Conservation (phyloP, 92 coral and sea anemone genomes). For the Actinernus sp. region DNA sequence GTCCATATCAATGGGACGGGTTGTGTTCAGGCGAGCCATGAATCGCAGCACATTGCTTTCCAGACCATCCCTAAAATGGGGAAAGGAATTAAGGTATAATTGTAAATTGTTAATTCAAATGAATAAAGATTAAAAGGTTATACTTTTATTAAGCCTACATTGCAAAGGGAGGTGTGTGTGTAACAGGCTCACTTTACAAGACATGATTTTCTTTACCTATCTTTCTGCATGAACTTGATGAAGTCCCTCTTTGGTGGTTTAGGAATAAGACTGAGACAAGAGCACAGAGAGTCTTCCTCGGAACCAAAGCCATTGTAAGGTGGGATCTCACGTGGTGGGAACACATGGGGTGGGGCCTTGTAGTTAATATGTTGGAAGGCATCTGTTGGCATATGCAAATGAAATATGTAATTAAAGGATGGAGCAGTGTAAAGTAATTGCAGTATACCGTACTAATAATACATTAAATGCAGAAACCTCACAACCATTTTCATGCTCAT, state of each 20-base stretch:
- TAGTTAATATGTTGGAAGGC: constrained; percentile 76
- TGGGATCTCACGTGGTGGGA: constrained; percentile 86
- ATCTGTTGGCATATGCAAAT: too few relatives aligned
- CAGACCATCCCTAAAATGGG: constrained; percentile 88
- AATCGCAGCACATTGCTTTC: constrained; percentile 98
- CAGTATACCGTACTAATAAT: too few relatives aligned
- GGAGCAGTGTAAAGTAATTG: too few relatives aligned
- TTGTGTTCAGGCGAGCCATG: constrained; percentile 93
- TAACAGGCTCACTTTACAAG: too few relatives aligned
- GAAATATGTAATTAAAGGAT: too few relatives aligned
- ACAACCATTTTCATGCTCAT: too few relatives aligned
- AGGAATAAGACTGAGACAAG: constrained; percentile 94
- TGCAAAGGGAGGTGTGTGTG: not conserved
- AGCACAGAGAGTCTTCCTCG: constrained; percentile 93
- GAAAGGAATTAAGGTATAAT: too few relatives aligned
- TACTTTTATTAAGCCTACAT: not conserved
- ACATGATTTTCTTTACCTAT: constrained; percentile 66
- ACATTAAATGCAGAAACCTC: too few relatives aligned
- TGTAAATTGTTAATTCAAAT: too few relatives aligned
- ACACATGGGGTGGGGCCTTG: constrained; percentile 73
- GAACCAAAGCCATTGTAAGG: constrained; percentile 99
- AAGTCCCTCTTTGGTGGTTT: constrained; percentile 97
- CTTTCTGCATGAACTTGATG: constrained; percentile 98
- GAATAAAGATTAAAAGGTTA: not conserved
- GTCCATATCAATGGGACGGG: constrained; percentile 94